phyloP scores from a whole-genome alignment of 2,888 invertebrate species.

The Petrolisthes manimaculis region DNA sequence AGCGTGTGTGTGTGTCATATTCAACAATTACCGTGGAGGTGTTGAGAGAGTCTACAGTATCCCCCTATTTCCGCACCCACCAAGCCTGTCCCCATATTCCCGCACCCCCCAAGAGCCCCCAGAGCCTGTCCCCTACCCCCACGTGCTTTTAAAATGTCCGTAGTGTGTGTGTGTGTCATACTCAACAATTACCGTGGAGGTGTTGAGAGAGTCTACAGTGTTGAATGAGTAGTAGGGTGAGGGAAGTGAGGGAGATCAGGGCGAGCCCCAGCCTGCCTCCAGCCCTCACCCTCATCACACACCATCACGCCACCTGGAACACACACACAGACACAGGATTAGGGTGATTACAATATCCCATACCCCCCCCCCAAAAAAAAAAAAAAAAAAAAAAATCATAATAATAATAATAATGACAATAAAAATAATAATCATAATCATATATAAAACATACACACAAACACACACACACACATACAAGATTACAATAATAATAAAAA shows the following conservation, averaged over 20 bases:
- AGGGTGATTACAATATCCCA: background rate
- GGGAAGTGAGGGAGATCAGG: slow-evolving; percentile 51
- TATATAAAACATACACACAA: too few species aligned
- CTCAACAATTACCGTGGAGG: slow-evolving; percentile 18
- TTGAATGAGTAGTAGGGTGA: slow-evolving; percentile 53
- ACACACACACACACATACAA: too few species aligned
- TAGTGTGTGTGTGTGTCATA: background rate
- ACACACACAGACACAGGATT: background rate
- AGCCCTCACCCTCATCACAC: slow-evolving; percentile 56
- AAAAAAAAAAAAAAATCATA: too few species aligned
- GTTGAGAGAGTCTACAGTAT: background rate
- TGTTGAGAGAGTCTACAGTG: slow-evolving; percentile 54
- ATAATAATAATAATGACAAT: too few species aligned
- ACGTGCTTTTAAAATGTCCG: background rate
- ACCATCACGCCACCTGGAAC: slow-evolving; percentile 52
- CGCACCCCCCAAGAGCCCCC: background rate
- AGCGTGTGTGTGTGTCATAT: too few species aligned
- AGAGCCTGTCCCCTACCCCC: background rate
- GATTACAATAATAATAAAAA: background rate
- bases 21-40: background rate
- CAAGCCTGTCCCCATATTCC: too few species aligned
- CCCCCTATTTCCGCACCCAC: too few species aligned
- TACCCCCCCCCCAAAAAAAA: too few species aligned
- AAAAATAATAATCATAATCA: too few species aligned
- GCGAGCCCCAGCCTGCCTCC: slow-evolving; percentile 55